Conservation (phyloP, 2,888 invertebrate species). For the Archips crataeganus region DNA sequence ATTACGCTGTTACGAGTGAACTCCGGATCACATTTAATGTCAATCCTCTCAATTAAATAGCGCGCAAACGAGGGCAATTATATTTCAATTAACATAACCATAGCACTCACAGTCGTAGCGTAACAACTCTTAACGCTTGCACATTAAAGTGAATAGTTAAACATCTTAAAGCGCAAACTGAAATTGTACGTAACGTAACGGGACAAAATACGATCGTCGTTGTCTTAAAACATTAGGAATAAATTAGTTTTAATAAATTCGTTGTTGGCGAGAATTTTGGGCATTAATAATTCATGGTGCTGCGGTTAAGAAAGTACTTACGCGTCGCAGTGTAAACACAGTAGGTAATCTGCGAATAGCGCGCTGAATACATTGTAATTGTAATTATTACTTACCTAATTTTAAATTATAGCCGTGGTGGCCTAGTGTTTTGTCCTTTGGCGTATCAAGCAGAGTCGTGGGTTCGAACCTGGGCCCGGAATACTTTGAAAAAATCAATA, state of each 20-base stretch:
- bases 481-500: no score
- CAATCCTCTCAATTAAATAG: background rate
- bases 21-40: conserved; percentile 1
- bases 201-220: background rate
- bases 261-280: background rate
- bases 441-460: no score
- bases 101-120: background rate
- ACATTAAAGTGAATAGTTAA: background rate
- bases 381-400: no score
- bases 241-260: conserved; percentile 15
- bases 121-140: background rate
- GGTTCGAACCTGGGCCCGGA: no score
- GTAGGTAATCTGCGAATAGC: background rate
- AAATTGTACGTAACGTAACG: background rate
- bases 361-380: no score
- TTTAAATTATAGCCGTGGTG: no score
- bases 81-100: background rate
- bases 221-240: conserved; percentile 16
- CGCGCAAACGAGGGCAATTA: background rate
- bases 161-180: background rate
- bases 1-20: background rate
- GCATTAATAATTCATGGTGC: conserved; percentile 4
- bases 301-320: background rate
- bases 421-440: no score
- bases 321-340: background rate